These are phyloP conservation scores for Ascaphus truei DNA, from an alignment of 2,113 vertebrate genomes.

Conservation along the genomic window DNA sequence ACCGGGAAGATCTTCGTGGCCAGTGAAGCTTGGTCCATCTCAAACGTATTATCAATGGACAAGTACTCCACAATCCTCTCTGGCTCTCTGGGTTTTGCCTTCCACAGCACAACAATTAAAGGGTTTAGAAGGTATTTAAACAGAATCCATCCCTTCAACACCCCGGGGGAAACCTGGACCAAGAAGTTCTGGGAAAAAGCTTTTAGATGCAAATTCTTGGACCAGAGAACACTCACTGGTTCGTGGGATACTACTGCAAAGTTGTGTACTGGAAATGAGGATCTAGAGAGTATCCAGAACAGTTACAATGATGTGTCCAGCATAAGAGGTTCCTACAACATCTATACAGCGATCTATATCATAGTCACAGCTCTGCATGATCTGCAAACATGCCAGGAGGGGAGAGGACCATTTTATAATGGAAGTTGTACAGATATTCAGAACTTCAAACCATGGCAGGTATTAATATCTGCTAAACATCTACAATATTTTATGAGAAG, in stretches of 20 bases:
- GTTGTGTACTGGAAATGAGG: constrained; percentile 9
- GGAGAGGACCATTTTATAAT: background rate
- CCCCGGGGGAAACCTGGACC: background rate
- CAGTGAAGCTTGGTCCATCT: constrained; percentile 44
- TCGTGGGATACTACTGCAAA: background rate
- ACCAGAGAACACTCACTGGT: no score
- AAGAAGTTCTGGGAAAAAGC: constrained; percentile 6
- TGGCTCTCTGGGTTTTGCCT: constrained; percentile 37
- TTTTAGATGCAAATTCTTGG: background rate
- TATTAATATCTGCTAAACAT: no score
- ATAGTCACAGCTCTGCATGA: constrained; percentile 38
- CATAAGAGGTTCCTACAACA: constrained; percentile 26
- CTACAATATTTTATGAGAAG: no score
- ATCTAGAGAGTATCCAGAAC: background rate
- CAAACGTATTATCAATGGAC: background rate
- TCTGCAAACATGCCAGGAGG: background rate
- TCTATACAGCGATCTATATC: constrained; percentile 39
- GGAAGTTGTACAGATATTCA: constrained; percentile 1
- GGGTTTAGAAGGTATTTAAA: constrained; percentile 13
- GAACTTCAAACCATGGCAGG: constrained; percentile 34
- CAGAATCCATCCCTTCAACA: background rate
- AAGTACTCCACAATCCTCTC: background rate
- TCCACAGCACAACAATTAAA: constrained; percentile 2
- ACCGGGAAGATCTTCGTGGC: constrained; percentile 37
- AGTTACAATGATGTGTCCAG: background rate